Percentiles rank a stretch among this genome's conserved stretches.
These are phyloP conservation scores for Chamaedrilus cognettii DNA, from an alignment of 2,888 invertebrate genomes.

Conservation along the genomic window DNA sequence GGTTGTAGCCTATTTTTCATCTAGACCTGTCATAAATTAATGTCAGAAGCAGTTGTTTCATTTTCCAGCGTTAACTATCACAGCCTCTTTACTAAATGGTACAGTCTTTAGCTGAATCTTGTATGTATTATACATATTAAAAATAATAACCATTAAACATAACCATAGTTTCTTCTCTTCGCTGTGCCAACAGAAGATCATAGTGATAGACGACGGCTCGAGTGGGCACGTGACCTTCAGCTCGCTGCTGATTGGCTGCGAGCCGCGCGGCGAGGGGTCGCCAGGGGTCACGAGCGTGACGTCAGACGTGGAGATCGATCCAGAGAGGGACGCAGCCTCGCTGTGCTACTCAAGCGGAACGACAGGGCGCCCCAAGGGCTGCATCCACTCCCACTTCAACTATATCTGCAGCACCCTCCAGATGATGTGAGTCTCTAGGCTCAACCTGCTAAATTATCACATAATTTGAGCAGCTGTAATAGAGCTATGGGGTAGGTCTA, in stretches of 20 bases:
- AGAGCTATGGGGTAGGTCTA: too few species aligned
- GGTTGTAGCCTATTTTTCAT: too few species aligned
- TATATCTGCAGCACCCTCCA: conserved; percentile 6
- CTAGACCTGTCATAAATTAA: too few species aligned
- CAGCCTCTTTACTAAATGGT: not conserved
- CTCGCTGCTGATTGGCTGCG: not conserved
- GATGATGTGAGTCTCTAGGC: too few species aligned
- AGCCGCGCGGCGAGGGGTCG: not conserved
- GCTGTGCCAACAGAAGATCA: not conserved
- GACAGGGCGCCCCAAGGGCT: conserved; percentile 18
- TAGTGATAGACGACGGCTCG: not conserved
- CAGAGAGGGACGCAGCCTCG: not conserved
- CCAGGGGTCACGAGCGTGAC: too few species aligned
- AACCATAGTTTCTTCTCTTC: not conserved
- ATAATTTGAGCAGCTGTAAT: too few species aligned
- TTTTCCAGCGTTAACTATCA: too few species aligned
- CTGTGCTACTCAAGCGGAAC: conserved; percentile 22
- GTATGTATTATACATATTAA: not conserved
- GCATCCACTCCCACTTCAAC: conserved; percentile 17
- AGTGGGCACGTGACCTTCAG: not conserved
- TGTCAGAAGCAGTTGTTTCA: too few species aligned
- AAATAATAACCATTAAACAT: not conserved
- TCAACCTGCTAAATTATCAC: too few species aligned
- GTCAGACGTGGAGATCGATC: not conserved
- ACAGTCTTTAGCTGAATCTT: not conserved